Base-by-base conservation (phyloP, 1,140 invertebrate genomes). In the Brachionus manjavacas region DNA sequence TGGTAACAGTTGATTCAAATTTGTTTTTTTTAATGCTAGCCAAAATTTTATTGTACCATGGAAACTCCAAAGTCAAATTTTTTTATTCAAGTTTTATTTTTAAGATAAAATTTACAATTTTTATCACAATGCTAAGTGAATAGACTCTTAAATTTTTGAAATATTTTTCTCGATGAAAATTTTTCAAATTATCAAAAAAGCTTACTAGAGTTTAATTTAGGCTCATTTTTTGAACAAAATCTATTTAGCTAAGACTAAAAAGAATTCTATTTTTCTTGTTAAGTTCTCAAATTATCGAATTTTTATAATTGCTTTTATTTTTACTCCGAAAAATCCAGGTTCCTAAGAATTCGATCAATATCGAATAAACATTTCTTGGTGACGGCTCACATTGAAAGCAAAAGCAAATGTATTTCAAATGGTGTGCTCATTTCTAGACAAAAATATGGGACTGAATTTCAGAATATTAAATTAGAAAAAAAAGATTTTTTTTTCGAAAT, bases 101-200 rank as follows among this genome's bases (percentile, higher is more conserved):
- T 60, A 60, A 60, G 52, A 60, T 60, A 60, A 60, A 60, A 60
- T 60, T 60, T 60, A 60, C 52, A 60, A 60, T 60, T 60, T 60
- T 60, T 60, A 60, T 60, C 52, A 60, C 52, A 60, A 60, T 60
- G 52, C 20, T 60, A 20, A 60, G 52, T 60, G 52, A 60, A 60
- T 60, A 60, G 52, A 20, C 52, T 60, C 52, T 60, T 60, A 20
- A 60, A 60, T 60, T 23, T 60, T 60, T 60, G 52, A 60, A 60
- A 60, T 60, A 60, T 60, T 60, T 52, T 60, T 60, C 16, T 60
- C 52, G 3, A 25, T 60, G 52, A 60, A 60, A 60, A 60, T 60
- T 60, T 20, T 60, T 60, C 52, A 9, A 60, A 20, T 20, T 20
- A 60, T 60, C 20, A 60, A 60, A 60, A 55, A 60, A 60, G 52